Conservation (phyloP, 2,888 invertebrate species). For the Synergus gifuensis region DNA sequence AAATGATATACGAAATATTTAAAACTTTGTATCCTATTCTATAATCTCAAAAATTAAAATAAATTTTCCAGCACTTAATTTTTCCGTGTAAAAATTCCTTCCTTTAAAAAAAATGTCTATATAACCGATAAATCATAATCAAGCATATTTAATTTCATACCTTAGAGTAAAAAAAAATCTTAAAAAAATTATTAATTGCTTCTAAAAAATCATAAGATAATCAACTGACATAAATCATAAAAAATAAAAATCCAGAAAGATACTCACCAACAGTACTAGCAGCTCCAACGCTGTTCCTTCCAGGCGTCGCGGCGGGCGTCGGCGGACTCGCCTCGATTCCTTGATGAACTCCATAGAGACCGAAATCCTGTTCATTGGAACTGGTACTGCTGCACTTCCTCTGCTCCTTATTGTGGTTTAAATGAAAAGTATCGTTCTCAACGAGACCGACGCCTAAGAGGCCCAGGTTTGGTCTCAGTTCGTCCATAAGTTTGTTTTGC, state of each 20-base stretch:
- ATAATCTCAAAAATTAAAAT: no score
- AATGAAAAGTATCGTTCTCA: slow-evolving; percentile 86
- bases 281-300: slow-evolving; percentile 73
- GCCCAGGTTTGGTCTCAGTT: slow-evolving; percentile 90
- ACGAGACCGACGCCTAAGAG: slow-evolving; percentile 88
- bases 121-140: not conserved
- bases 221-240: not conserved
- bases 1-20: no score
- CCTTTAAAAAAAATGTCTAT: no score
- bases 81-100: no score
- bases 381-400: slow-evolving; percentile 89
- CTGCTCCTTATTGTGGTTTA: slow-evolving; percentile 79
- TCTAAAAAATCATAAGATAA: not conserved
- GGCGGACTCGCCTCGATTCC: slow-evolving; percentile 77
- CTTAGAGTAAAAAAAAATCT: not conserved
- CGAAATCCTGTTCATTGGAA: slow-evolving; percentile 93
- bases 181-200: no score
- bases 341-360: slow-evolving; percentile 86
- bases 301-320: slow-evolving; percentile 73
- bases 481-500: slow-evolving; percentile 92
- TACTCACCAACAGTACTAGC: slow-evolving; percentile 72
- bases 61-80: no score
- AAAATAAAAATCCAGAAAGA: not conserved
- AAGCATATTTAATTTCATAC: no score
- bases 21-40: no score